Evolutionary conservation across 2,797 vertebrate genomes (phyloP).

Genomic region (Danio kyathit): DNA sequence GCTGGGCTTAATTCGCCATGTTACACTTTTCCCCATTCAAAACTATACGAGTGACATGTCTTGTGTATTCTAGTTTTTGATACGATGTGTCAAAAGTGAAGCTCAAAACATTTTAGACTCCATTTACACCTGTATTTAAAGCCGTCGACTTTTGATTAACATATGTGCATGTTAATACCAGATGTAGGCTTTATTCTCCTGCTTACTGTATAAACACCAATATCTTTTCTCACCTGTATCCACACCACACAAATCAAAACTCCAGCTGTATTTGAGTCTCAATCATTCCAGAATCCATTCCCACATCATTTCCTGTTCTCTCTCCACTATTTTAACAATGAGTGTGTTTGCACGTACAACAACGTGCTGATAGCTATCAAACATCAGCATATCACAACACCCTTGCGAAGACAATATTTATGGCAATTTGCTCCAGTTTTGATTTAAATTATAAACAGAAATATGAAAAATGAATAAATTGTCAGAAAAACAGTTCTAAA

Average conservation of each 20-base stretch:
- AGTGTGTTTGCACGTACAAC: background rate
- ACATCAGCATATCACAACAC: background rate
- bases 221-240: background rate
- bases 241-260: background rate
- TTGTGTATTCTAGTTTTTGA: no score
- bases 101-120: no score
- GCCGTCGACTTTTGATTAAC: no score
- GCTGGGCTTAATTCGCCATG: no score
- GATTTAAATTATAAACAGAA: background rate
- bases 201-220: background rate
- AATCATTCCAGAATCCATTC: background rate
- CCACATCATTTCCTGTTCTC: background rate
- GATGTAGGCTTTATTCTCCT: background rate
- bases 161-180: no score
- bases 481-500: background rate
- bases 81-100: no score
- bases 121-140: no score
- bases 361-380: conserved; percentile 1
- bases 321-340: background rate
- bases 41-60: no score
- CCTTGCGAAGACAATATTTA: background rate
- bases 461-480: background rate
- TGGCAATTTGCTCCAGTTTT: background rate
- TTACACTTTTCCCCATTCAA: no score
- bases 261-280: background rate